phyloP scores from a whole-genome alignment of 1,140 invertebrate species.

The Eupristina koningsbergeri region DNA sequence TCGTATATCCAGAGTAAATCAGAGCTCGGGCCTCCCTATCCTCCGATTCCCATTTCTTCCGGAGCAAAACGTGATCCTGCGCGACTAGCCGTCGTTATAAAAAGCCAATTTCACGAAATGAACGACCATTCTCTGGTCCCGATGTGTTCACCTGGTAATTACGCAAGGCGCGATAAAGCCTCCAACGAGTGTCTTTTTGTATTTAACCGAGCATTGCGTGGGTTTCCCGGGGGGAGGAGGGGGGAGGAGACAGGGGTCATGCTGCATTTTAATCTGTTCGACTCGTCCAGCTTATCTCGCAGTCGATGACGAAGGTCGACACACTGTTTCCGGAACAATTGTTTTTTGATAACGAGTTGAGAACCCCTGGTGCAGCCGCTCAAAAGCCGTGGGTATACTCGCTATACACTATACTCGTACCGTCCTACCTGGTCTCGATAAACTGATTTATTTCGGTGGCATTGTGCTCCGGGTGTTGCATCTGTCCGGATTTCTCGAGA shows the following conservation, averaged over 20 bases:
- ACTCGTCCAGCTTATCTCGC: not conserved
- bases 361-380: slow-evolving; percentile 57
- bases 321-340: not conserved
- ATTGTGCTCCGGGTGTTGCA: slow-evolving; percentile 64
- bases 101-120: slow-evolving; percentile 9
- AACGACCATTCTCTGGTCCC: slow-evolving; percentile 29
- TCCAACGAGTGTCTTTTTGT: not conserved
- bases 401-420: too few species aligned
- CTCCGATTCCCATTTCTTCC: slow-evolving; percentile 36
- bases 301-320: not conserved
- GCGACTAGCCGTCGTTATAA: slow-evolving; percentile 6
- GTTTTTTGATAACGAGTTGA: slow-evolving; percentile 47
- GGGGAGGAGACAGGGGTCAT: too few species aligned
- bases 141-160: not conserved
- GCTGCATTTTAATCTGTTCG: too few species aligned
- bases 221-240: too few species aligned
- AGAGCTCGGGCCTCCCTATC: slow-evolving; percentile 31
- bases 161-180: not conserved
- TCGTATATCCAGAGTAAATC: slow-evolving; percentile 37
- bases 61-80: not conserved
- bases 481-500: slow-evolving; percentile 67
- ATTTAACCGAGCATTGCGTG: too few species aligned
- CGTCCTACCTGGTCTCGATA: slow-evolving; percentile 67
- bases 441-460: slow-evolving; percentile 72
- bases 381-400: slow-evolving; percentile 39